Evolutionary conservation across 2,797 vertebrate genomes (phyloP).

Genomic region (Crocodylus rhombifer): DNA sequence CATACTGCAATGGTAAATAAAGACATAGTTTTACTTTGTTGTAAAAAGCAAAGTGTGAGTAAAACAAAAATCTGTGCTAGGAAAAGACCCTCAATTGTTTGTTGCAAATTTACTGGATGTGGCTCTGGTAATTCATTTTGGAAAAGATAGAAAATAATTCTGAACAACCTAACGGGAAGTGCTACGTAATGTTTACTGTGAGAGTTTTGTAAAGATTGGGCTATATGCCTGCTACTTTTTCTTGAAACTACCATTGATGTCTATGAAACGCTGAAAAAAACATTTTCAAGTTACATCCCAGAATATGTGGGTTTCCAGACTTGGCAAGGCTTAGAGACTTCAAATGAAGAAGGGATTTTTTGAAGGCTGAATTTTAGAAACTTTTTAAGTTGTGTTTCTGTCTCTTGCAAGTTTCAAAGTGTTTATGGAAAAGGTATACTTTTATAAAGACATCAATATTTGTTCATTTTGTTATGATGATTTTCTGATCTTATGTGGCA

Average conservation of each 20-base stretch:
- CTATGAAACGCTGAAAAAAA: not conserved
- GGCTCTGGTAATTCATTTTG: constrained; percentile 42
- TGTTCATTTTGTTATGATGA: not conserved
- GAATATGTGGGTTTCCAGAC: not conserved
- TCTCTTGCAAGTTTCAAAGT: not conserved
- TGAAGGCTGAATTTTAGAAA: constrained; percentile 11
- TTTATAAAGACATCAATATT: not conserved
- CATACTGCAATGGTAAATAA: not conserved
- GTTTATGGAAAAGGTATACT: not conserved
- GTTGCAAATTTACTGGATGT: constrained; percentile 33
- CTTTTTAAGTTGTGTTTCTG: not conserved
- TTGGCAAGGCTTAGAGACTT: not conserved
- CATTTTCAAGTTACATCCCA: not conserved
- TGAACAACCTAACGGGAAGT: constrained; percentile 32
- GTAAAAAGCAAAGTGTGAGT: constrained; percentile 9
- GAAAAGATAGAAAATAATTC: not conserved
- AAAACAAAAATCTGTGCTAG: not conserved
- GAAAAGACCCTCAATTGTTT: not conserved
- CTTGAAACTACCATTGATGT: not conserved
- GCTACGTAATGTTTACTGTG: constrained; percentile 51
- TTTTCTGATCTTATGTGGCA: constrained; percentile 3
- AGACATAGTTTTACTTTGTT: not conserved
- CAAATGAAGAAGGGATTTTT: not conserved
- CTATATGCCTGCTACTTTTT: not conserved
- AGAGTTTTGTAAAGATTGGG: constrained; percentile 42